Conservation (phyloP, 1,140 invertebrate genomes). For the Semibalanus balanoides region DNA sequence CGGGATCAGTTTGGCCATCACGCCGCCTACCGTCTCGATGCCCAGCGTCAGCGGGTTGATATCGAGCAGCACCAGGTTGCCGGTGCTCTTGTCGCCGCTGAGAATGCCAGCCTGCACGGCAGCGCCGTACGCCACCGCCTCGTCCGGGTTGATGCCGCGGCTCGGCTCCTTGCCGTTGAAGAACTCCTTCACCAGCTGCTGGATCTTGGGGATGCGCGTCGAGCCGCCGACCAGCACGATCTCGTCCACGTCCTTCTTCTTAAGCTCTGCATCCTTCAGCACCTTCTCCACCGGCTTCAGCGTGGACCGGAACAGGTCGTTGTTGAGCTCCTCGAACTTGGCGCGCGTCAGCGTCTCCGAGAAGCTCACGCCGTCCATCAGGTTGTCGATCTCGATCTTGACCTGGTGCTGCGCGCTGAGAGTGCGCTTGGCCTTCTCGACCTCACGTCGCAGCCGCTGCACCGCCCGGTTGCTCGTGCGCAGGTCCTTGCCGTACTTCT, state of each 20-base stretch:
- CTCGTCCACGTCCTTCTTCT: too few relatives aligned
- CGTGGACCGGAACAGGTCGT: too few relatives aligned
- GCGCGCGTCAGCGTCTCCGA: slow-evolving; percentile 65
- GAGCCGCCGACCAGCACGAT: too few relatives aligned
- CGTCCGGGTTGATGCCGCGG: slow-evolving; percentile 95
- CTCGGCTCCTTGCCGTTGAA: slow-evolving; percentile 42
- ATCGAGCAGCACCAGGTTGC: slow-evolving; percentile 90
- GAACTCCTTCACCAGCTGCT: neutral
- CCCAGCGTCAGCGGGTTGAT: slow-evolving; percentile 97
- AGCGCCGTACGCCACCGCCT: slow-evolving; percentile 94
- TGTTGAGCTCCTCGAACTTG: too few relatives aligned
- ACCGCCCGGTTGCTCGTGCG: slow-evolving; percentile 96
- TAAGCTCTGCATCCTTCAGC: too few relatives aligned
- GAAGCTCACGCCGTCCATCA: slow-evolving; percentile 92
- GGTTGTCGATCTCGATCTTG: slow-evolving; percentile 96
- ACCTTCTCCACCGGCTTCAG: too few relatives aligned
- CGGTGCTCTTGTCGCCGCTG: slow-evolving; percentile 78
- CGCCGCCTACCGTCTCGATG: slow-evolving; percentile 97
- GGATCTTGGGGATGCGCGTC: too few relatives aligned
- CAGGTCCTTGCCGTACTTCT: slow-evolving; percentile 91
- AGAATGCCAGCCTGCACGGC: slow-evolving; percentile 68
- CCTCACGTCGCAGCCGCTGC: slow-evolving; percentile 94
- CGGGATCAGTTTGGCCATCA: slow-evolving; percentile 98
- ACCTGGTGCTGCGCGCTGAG: slow-evolving; percentile 97
- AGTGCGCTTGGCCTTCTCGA: slow-evolving; percentile 97